Base-by-base conservation (phyloP, 2,113 vertebrate species). In the Sander lucioperca region DNA sequence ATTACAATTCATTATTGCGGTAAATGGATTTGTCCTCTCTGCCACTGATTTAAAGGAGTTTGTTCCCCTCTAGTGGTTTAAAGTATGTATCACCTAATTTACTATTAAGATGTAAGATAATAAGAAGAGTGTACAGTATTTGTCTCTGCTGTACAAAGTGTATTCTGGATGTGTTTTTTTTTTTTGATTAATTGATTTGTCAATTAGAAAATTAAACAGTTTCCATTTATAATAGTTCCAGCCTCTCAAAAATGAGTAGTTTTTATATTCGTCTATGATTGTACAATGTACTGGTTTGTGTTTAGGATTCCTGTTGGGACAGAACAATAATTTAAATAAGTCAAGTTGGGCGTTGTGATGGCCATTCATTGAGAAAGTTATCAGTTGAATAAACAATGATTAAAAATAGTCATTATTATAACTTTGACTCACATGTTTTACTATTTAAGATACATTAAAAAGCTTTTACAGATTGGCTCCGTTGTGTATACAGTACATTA, bases 21-120 rank as follows among this genome's bases (percentile, higher is more conserved):
- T 66, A 0, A 0, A 30, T 39, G 18, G 36, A 62, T 27, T 36
- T 12, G 39, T 2, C 8, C 1, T 15, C 47, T 9, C n/a, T 0
- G 4, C 15, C 16, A 8, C 3, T 66, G 27, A 74, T 70, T 48
- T 25, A 13, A 77, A 53, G 19, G 36, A 12, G 57, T 16, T 1
- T 58, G 80, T 16, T 57, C 80, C 88, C 89, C 51, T 61, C 91
- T 91, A 76, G 78, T 88, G 91, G 86, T 74, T 63, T 2, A 58
- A 71, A 61, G 14, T 14, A 1, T 13, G 3, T 2, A 18, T 23
- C 21, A 62, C 13, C 25, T 15, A 0, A 15, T 3, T 47, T 19
- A 19, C 19, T 39, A 9, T 39, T 36, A 33, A 33, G 33, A 6
- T 39, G 36, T 39, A 39, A 39, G 39, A 39, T 39, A 39, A 39